Conservation (phyloP, 53 echinoderm and acorn worm genomes). For the Echinarachnius parma region DNA sequence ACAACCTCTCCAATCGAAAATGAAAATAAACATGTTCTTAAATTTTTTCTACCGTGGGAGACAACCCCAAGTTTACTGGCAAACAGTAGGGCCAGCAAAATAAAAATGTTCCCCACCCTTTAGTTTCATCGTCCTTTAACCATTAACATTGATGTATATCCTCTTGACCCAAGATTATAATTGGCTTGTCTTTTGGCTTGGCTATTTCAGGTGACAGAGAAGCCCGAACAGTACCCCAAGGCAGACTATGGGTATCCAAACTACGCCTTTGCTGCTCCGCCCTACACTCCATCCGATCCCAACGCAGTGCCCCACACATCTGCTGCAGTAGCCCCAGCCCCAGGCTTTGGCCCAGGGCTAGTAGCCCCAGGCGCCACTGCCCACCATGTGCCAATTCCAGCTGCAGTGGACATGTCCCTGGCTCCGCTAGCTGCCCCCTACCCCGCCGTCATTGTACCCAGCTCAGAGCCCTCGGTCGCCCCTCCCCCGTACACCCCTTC, state of each 20-base stretch:
- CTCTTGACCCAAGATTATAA: no score
- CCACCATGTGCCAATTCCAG: background rate
- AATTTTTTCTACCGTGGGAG: no score
- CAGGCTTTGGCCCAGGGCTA: background rate
- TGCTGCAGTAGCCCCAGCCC: conserved; percentile 1
- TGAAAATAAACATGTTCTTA: no score
- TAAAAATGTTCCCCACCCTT: no score
- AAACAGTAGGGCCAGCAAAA: no score
- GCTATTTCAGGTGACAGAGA: conserved; percentile 47
- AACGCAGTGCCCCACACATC: background rate
- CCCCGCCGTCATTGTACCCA: background rate
- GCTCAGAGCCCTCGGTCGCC: conserved; percentile 2
- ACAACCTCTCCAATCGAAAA: no score
- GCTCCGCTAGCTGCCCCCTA: background rate
- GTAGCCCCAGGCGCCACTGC: background rate
- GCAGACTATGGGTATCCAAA: conserved; percentile 32
- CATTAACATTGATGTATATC: no score
- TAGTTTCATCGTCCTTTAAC: no score
- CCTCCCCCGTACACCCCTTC: conserved; percentile 30
- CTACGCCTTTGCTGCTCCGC: conserved; percentile 30
- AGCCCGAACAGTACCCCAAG: conserved; percentile 56
- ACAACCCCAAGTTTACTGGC: no score
- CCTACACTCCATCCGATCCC: conserved; percentile 3
- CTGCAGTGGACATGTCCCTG: background rate
- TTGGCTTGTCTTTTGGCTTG: no score